phyloP scores from a whole-genome alignment of 2,888 invertebrate genomes.

The Diaprepes abbreviatus region DNA sequence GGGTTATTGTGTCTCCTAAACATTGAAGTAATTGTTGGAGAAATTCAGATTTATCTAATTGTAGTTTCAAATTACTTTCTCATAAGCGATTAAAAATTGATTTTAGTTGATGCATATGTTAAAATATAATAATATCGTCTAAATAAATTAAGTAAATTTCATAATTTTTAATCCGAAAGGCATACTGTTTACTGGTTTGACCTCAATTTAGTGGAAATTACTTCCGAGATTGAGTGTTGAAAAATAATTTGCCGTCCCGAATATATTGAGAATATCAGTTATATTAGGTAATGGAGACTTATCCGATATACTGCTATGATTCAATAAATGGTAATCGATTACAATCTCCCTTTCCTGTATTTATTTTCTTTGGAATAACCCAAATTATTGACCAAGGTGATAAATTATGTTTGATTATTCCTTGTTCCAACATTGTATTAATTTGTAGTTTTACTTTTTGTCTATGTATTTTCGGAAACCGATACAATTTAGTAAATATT shows the following conservation, averaged over 20 bases:
- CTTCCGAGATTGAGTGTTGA: background rate
- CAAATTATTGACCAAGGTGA: conserved; percentile 2
- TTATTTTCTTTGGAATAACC: background rate
- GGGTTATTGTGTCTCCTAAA: background rate
- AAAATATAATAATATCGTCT: too few species aligned
- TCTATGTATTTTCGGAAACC: background rate
- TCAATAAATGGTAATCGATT: background rate
- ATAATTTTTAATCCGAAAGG: conserved; percentile 26
- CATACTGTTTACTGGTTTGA: background rate
- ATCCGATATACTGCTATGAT: background rate
- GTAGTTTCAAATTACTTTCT: background rate
- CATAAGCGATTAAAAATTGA: too few species aligned
- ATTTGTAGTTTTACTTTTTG: conserved; percentile 6
- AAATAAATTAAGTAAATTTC: too few species aligned
- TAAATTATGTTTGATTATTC: background rate
- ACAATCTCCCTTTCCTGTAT: background rate
- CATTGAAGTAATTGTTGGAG: conserved; percentile 33
- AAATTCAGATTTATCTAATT: conserved; percentile 6
- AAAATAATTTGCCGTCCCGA: background rate
- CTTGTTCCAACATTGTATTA: conserved; percentile 6
- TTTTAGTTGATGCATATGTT: too few species aligned
- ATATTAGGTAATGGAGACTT: background rate
- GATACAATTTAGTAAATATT: background rate
- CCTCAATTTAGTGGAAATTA: background rate
- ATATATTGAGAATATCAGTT: background rate